Evolutionary conservation across 2,113 vertebrate species (phyloP).

Genomic region (Pseudopodoces humilis): DNA sequence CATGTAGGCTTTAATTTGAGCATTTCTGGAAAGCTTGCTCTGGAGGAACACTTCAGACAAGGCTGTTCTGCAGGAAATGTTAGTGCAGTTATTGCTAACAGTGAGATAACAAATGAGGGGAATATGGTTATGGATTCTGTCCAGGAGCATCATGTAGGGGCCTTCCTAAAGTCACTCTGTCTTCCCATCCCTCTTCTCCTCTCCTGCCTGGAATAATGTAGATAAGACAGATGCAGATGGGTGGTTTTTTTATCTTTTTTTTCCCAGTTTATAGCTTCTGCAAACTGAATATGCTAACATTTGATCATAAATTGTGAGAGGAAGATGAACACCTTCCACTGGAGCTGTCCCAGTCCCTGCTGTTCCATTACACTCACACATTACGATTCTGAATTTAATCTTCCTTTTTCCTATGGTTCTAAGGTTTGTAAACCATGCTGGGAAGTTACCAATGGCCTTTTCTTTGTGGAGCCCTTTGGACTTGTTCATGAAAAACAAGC

Average conservation of each 20-base stretch:
- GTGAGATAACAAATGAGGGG: not conserved
- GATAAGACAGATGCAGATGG: not conserved
- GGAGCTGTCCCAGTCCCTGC: not conserved
- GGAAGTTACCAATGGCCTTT: not conserved
- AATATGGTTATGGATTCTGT: not conserved
- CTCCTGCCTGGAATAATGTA: not conserved
- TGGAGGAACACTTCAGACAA: not conserved
- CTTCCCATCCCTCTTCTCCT: not conserved
- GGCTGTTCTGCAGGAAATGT: not conserved
- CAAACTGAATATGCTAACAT: not conserved
- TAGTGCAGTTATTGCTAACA: not conserved
- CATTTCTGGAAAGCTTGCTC: not conserved
- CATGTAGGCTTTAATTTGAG: not conserved
- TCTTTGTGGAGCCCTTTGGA: not conserved
- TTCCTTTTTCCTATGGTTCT: not conserved
- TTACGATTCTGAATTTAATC: not conserved
- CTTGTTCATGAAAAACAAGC: not conserved
- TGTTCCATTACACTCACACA: not conserved
- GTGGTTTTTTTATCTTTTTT: not conserved
- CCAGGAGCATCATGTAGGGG: not conserved
- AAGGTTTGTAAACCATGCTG: not conserved
- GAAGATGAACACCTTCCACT: not conserved
- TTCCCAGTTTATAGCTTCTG: not conserved
- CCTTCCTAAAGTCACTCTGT: not conserved
- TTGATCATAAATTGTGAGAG: not conserved